Conservation (phyloP, 2,888 invertebrate genomes). For the Heliothis peltigera region DNA sequence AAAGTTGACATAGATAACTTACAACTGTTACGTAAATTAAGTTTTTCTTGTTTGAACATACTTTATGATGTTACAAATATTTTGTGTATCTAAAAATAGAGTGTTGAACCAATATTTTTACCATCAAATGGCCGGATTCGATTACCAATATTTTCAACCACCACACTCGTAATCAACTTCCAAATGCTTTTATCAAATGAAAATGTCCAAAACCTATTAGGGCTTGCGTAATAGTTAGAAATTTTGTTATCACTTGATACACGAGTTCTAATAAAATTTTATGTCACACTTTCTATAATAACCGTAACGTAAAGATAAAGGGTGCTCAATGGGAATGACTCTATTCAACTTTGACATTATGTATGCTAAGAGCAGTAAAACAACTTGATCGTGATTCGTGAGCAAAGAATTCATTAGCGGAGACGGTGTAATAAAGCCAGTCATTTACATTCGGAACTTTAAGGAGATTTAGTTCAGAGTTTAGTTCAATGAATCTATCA, state of each 20-base stretch:
- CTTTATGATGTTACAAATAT: neutral
- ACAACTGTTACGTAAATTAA: neutral
- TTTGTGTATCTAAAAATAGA: conserved; percentile 5
- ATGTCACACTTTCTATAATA: conserved; percentile 74
- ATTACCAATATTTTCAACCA: conserved; percentile 51
- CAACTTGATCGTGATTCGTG: conserved; percentile 45
- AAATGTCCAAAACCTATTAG: conserved; percentile 59
- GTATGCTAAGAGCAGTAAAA: conserved; percentile 50
- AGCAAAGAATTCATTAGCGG: conserved; percentile 53
- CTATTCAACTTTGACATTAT: conserved; percentile 62
- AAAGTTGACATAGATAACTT: neutral
- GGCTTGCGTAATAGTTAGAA: conserved; percentile 62
- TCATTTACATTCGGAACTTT: conserved; percentile 43
- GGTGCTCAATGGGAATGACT: conserved; percentile 65
- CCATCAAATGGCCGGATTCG: conserved; percentile 30
- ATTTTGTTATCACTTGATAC: conserved; percentile 68
- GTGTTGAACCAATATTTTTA: conserved; percentile 19
- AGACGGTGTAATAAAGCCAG: conserved; percentile 35
- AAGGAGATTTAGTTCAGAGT: conserved; percentile 37
- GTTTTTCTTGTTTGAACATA: neutral
- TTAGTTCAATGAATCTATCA: conserved; percentile 29
- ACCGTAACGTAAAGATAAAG: conserved; percentile 71
- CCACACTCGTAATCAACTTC: conserved; percentile 26
- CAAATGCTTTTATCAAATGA: conserved; percentile 48
- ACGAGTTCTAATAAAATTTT: conserved; percentile 74